phyloP scores from a whole-genome alignment of 2,113 vertebrate genomes.

The Ceyx melanurus region DNA sequence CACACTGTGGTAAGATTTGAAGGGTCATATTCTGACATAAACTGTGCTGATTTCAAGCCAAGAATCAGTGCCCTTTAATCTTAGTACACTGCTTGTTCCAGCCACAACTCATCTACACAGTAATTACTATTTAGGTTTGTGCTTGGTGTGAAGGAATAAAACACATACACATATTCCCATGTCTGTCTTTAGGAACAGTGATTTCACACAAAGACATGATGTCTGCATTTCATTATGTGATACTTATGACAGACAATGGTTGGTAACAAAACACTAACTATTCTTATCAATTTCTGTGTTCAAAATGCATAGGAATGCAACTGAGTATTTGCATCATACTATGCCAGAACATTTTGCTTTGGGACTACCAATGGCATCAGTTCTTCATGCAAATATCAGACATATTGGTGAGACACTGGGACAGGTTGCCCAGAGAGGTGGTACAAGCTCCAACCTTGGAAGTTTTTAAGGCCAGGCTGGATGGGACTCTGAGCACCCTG shows the following conservation, averaged over 20 bases:
- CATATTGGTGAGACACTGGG: no score
- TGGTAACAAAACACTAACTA: neutral
- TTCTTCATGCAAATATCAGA: neutral
- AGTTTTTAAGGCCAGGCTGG: no score
- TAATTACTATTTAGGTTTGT: neutral
- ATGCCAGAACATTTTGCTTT: neutral
- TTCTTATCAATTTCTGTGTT: neutral
- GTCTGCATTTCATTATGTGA: neutral
- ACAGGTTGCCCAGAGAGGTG: no score
- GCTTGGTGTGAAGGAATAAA: neutral
- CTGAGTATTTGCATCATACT: neutral
- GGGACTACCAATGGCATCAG: neutral
- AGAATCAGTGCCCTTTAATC: neutral
- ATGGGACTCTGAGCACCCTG: no score
- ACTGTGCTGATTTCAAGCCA: neutral
- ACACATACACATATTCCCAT: neutral
- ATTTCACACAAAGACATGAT: neutral
- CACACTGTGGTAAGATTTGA: neutral
- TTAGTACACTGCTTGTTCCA: neutral
- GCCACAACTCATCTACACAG: neutral
- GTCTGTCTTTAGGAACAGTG: neutral
- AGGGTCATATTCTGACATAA: no score
- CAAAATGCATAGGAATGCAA: neutral
- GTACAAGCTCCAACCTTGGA: no score
- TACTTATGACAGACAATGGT: neutral